Percentiles rank a stretch among this genome's conserved stretches.
phyloP scores from a whole-genome alignment of 2,888 invertebrate species.

The Ormia ochracea region DNA sequence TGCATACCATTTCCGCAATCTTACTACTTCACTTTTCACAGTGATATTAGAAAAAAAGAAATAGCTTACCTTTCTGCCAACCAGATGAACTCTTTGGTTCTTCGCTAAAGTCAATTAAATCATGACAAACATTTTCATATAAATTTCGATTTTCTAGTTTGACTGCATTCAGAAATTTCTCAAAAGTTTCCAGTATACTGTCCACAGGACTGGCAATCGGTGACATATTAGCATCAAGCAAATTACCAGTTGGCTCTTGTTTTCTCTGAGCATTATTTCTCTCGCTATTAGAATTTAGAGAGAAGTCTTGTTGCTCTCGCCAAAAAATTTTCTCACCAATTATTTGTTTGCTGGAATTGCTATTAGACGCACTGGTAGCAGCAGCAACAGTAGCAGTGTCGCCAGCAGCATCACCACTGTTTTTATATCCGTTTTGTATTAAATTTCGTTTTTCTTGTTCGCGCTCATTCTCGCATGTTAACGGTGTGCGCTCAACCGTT shows the following conservation, averaged over 20 bases:
- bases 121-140: slow-evolving; percentile 9
- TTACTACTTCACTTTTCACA: not conserved
- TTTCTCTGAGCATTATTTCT: not conserved
- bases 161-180: slow-evolving; percentile 23
- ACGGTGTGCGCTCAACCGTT: slow-evolving; percentile 62
- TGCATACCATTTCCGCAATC: too few species aligned
- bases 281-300: not conserved
- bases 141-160: slow-evolving; percentile 33
- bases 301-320: slow-evolving; percentile 2
- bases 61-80: slow-evolving; percentile 5
- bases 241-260: slow-evolving; percentile 37
- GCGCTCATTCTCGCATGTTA: slow-evolving; percentile 53
- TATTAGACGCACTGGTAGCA: not conserved
- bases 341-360: not conserved
- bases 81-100: not conserved
- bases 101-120: slow-evolving; percentile 42
- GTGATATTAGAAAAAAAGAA: not conserved
- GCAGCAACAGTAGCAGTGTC: slow-evolving; percentile 16
- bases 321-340: slow-evolving; percentile 44
- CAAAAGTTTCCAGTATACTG: slow-evolving; percentile 37
- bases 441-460: slow-evolving; percentile 35
- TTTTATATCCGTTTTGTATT: slow-evolving; percentile 52
- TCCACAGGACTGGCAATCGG: slow-evolving; percentile 24
- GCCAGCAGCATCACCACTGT: slow-evolving; percentile 31
- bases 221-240: not conserved